These are phyloP conservation scores for Pseudomugil gertrudae DNA, from an alignment of 2,797 vertebrate species.

Conservation along the genomic window DNA sequence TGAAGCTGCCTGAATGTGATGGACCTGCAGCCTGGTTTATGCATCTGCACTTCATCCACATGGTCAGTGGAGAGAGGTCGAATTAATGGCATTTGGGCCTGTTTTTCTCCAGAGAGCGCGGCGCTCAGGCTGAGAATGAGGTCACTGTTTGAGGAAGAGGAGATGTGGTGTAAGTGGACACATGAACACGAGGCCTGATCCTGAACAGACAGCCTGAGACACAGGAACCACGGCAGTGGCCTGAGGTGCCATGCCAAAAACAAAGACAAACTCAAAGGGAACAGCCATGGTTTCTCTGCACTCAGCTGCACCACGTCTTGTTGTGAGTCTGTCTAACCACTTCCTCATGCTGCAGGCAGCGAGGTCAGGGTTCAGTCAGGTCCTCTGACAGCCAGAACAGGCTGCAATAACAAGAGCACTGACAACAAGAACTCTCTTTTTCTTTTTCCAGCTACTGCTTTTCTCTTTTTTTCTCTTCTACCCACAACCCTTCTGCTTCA, in stretches of 20 bases:
- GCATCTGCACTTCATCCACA: constrained; percentile 64
- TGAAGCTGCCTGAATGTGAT: constrained; percentile 63
- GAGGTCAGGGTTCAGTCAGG: constrained; percentile 62
- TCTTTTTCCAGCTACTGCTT: constrained; percentile 35
- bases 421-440: constrained; percentile 47
- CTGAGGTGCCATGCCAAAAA: constrained; percentile 52
- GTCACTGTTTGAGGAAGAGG: constrained; percentile 43
- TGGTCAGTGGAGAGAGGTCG: constrained; percentile 54
- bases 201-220: constrained; percentile 20
- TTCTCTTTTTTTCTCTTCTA: constrained; percentile 3
- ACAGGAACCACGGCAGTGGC: constrained; percentile 42
- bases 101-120: constrained; percentile 40
- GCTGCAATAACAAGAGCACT: constrained; percentile 63
- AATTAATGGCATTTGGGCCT: constrained; percentile 46
- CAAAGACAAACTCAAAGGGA: constrained; percentile 47
- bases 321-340: constrained; percentile 83
- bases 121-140: constrained; percentile 47
- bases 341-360: constrained; percentile 83
- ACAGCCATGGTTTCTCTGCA: constrained; percentile 58
- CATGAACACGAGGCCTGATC: constrained; percentile 31
- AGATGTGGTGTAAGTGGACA: constrained; percentile 32
- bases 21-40: constrained; percentile 68
- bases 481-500: constrained; percentile 8
- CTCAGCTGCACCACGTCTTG: constrained; percentile 53
- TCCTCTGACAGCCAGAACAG: constrained; percentile 67